Evolutionary conservation across 2,888 invertebrate species (phyloP).

Genomic region (Selenia dentaria): DNA sequence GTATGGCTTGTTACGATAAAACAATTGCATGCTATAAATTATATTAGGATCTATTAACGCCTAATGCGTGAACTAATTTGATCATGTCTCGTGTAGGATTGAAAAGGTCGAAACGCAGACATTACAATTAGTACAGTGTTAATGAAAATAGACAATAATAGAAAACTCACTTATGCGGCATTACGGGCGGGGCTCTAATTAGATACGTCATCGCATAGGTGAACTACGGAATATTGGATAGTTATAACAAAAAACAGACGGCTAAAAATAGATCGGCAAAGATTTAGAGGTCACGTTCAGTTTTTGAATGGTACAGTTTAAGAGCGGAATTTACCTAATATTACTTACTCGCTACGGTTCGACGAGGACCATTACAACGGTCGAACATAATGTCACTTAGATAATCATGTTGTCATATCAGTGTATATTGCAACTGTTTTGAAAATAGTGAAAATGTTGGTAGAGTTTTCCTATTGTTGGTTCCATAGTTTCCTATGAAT

Average conservation of each 20-base stretch:
- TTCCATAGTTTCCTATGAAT: too few relatives aligned
- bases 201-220: constrained; percentile 46
- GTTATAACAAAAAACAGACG: constrained; percentile 29
- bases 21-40: constrained; percentile 1
- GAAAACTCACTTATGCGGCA: constrained; percentile 44
- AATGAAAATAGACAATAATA: constrained; percentile 54
- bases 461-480: too few relatives aligned
- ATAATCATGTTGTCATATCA: too few relatives aligned
- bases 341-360: neutral
- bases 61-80: constrained; percentile 35
- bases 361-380: too few relatives aligned
- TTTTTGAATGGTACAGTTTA: constrained; percentile 6
- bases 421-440: too few relatives aligned
- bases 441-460: too few relatives aligned
- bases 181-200: constrained; percentile 66
- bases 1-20: neutral
- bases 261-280: constrained; percentile 26
- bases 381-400: too few relatives aligned
- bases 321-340: too few relatives aligned
- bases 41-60: constrained; percentile 23
- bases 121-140: constrained; percentile 43
- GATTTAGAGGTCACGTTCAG: constrained; percentile 20
- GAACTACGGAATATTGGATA: constrained; percentile 37
- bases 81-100: constrained; percentile 31
- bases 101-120: constrained; percentile 39